Evolutionary conservation across 2,797 vertebrate genomes (phyloP), one percentile per base, ranked within the genome.

Genomic region (Sebastes ruberrimus): DNA sequence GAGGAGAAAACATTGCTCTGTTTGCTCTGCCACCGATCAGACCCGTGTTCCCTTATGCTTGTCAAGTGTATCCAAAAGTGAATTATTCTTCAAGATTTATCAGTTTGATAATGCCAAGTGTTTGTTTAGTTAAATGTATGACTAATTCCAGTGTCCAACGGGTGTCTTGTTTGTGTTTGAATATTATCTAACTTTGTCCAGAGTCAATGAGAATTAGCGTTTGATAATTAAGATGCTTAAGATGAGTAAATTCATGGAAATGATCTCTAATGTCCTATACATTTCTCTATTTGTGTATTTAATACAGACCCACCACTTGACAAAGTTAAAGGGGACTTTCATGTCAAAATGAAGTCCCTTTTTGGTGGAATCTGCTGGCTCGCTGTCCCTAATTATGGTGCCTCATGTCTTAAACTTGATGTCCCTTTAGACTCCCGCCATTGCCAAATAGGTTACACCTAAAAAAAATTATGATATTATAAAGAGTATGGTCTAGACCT

Each of bases 181-280:
- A 30, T 60, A 18, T 60, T 28, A 30, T 60, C 14, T 0, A 42
- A 0, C 14, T 42, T 42, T 16, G 14, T 42, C 7, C 38, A 42
- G 38, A 42, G 38, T 6, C 38, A 42, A 42, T 42, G 0, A 42
- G 38, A 42, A 42, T 0, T 42, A 16, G 38, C 5, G 14, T 42
- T 42, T 16, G 14, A 52, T 52, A 52, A 52, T 52, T 52, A 52
- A 52, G 18, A 52, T 52, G 49, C 49, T 52, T 52, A 52, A 52
- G 20, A 52, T 52, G 49, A 52, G 49, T 52, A 52, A 52, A n/a
- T n/a, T 0, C 18, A 52, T 52, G 49, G 49, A 42, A 0, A 42
- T 42, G 14, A 42, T 16, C 38, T 42, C 6, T 42, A 16, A 42
- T 42, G 14, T 42, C 38, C 2, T 42, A 42, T 16, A 42, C 3